Base-by-base conservation (phyloP, 2,113 vertebrate species). In the Lepus americanus region DNA sequence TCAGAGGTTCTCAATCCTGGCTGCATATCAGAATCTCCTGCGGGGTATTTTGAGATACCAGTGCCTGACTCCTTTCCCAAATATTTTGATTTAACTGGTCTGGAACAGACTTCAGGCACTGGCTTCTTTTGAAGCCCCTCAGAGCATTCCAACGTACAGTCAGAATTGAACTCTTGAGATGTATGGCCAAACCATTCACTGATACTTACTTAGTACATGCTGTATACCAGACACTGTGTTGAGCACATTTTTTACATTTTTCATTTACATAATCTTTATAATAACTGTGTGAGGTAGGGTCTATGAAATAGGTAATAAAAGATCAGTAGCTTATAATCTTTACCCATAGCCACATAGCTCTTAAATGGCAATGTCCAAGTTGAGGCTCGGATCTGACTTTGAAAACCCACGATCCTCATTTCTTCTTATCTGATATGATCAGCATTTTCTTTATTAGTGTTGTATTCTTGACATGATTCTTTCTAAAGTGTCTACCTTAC, bases 111-210 rank as follows among this genome's bases (percentile, higher is more conserved):
- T 95, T 44, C 39, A 53, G 83, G 27, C 64, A 91, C 36, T 84
- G 79, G 49, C 73, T 96, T 89, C 55, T 87, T 92, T 95, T 55
- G 96, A 95, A 95, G 19, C 59, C 90, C 59, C 59, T 95, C 29
- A 36, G 59, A n/a, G 44, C 33, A 86, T 64, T 89, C 82, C 67
- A 89, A 73, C 61, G 9, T 89, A 16, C 31, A 77, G 23, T 72
- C 55, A 95, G 77, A 96, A 95, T 51, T n/a, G 83, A 96, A 87
- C 82, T 51, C 63, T 89, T 78, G 39, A 59, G 53, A 70, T 74
- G 84, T 44, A 92, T 72, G 51, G 17, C 61, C 73, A 80, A 87
- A 76, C 67, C 25, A 19, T 55, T 76, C 76, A 49, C 39, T 90
- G 49, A 59, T 70, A 89, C 87, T 97, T 96, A 89, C 91, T 95